phyloP scores from a whole-genome alignment of 2,113 vertebrate genomes.

The Seriola rivoliana region DNA sequence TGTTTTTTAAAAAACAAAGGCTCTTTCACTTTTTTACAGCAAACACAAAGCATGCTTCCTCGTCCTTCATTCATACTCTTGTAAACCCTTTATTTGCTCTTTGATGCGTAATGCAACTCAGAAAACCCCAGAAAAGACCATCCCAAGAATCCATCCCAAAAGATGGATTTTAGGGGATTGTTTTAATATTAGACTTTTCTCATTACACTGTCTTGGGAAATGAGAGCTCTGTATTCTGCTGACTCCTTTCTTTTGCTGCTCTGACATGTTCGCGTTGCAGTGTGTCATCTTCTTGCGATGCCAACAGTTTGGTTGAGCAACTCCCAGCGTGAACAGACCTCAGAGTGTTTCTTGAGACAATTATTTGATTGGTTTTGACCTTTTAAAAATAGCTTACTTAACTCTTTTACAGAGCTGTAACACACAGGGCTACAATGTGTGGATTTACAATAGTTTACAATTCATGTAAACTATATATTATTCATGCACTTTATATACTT shows the following conservation, averaged over 20 bases:
- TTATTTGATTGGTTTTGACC: not conserved
- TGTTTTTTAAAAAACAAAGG: constrained; percentile 6
- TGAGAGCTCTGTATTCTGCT: not conserved
- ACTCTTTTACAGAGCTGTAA: not conserved
- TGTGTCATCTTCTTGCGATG: constrained; percentile 15
- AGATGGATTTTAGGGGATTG: not conserved
- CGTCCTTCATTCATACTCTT: not conserved
- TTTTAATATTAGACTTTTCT: constrained; percentile 17
- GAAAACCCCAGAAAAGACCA: not conserved
- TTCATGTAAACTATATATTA: not conserved
- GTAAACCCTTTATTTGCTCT: not conserved
- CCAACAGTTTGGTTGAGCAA: not conserved
- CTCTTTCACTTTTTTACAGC: not conserved
- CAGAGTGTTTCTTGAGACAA: constrained; percentile 3
- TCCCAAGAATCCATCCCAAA: not conserved
- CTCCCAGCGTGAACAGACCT: not conserved
- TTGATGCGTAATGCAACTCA: constrained; percentile 25
- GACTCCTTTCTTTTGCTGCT: constrained; percentile 8
- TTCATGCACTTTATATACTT: not conserved
- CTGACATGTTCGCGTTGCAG: constrained; percentile 24
- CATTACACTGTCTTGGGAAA: not conserved
- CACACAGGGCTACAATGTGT: no score
- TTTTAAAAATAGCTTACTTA: constrained; percentile 24
- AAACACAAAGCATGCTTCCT: constrained; percentile 20
- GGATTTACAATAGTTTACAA: no score